These are phyloP conservation scores for Alcedo quadribrachys DNA, from an alignment of 2,797 vertebrate species.

Conservation along the genomic window DNA sequence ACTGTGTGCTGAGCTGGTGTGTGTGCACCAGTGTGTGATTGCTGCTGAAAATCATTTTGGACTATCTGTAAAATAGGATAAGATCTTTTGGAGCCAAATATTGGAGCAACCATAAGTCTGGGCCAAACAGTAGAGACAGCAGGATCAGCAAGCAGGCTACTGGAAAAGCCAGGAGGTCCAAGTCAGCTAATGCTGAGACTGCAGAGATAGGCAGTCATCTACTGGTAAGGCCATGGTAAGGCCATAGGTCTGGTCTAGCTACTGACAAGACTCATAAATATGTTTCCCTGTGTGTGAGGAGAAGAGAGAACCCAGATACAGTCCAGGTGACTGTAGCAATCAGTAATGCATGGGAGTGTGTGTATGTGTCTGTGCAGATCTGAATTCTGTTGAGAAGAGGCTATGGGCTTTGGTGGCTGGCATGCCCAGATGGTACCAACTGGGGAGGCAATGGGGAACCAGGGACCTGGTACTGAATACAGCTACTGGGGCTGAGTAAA, in stretches of 20 bases:
- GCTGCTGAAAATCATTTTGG: neutral
- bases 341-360: fast-evolving
- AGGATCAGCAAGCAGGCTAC: neutral
- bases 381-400: neutral
- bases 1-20: neutral
- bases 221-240: neutral
- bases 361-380: no score
- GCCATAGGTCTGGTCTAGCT: neutral
- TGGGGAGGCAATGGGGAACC: neutral
- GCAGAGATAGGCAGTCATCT: neutral
- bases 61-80: neutral
- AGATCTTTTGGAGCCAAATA: neutral
- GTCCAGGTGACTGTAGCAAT: fast-evolving
- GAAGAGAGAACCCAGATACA: neutral
- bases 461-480: neutral
- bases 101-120: neutral
- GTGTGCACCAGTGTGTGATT: fast-evolving
- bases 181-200: neutral
- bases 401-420: neutral
- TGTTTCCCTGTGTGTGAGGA: neutral
- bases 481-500: neutral
- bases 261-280: neutral
- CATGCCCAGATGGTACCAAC: neutral
- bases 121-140: neutral
- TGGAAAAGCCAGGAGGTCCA: neutral